Conservation (phyloP, 2,888 invertebrate genomes). For the Yponomeuta evonymella region DNA sequence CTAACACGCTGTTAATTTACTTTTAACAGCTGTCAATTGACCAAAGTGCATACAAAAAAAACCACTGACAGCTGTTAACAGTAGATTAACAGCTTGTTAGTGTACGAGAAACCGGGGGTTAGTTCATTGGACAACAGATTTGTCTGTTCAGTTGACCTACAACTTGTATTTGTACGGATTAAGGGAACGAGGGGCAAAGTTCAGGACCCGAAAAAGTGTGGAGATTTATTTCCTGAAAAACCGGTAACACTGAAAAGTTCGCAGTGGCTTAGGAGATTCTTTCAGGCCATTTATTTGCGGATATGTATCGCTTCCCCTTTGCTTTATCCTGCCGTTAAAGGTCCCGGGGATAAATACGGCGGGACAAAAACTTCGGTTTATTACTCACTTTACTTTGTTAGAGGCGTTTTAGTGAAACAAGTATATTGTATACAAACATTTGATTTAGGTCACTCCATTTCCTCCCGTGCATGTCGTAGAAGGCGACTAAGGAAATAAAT, state of each 20-base stretch:
- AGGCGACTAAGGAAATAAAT: too few species aligned
- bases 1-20: too few species aligned
- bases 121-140: too few species aligned
- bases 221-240: slow-evolving; percentile 5
- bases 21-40: too few species aligned
- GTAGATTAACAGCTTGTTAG: too few species aligned
- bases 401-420: neutral
- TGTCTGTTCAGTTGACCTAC: neutral
- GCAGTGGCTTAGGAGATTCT: slow-evolving; percentile 5
- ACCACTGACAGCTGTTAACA: too few species aligned
- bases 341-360: neutral
- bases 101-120: too few species aligned
- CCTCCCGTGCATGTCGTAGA: too few species aligned
- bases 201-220: neutral
- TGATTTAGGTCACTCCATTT: too few species aligned
- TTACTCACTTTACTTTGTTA: neutral
- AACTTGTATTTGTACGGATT: neutral
- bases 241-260: slow-evolving; percentile 13
- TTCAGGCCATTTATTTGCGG: slow-evolving; percentile 16
- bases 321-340: slow-evolving; percentile 12
- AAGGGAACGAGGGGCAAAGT: neutral
- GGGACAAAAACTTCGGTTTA: neutral
- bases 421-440: neutral
- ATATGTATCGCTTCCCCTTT: slow-evolving; percentile 9
- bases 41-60: too few species aligned